Evolutionary conservation across 2,888 invertebrate genomes (phyloP).

Genomic region (Trichacis sp.): DNA sequence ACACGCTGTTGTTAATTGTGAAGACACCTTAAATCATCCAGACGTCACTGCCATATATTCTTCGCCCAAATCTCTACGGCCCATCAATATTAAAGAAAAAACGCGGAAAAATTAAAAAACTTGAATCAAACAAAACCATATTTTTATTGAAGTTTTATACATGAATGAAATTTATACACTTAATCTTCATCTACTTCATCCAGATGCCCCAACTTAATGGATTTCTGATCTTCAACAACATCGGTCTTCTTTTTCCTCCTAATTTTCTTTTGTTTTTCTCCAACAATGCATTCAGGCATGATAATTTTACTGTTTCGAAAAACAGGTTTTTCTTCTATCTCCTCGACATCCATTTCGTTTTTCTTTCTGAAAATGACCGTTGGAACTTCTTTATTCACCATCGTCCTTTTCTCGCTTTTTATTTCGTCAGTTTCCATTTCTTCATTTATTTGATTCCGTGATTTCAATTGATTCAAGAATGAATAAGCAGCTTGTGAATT

Average conservation of each 20-base stretch:
- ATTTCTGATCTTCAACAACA: conserved; percentile 51
- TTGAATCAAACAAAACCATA: too few relatives aligned
- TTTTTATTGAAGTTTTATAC: too few relatives aligned
- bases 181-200: conserved; percentile 70
- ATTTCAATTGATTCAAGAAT: conserved; percentile 79
- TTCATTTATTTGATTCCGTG: conserved; percentile 53
- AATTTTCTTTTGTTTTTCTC: conserved; percentile 73
- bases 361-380: conserved; percentile 52
- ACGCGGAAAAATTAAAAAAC: too few relatives aligned
- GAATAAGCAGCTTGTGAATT: conserved; percentile 83
- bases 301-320: conserved; percentile 79
- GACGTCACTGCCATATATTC: too few relatives aligned
- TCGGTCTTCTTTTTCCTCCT: conserved; percentile 34
- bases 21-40: too few relatives aligned
- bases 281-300: conserved; percentile 88
- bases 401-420: conserved; percentile 1
- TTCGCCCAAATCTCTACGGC: too few relatives aligned
- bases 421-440: conserved; percentile 50
- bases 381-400: conserved; percentile 35
- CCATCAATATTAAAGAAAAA: too few relatives aligned
- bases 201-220: conserved; percentile 73
- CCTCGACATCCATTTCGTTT: conserved; percentile 27
- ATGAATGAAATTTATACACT: too few relatives aligned
- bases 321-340: conserved; percentile 67
- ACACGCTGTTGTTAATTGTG: too few relatives aligned